Evolutionary conservation across 2,888 invertebrate genomes (phyloP).

Genomic region (Apoderus coryli): DNA sequence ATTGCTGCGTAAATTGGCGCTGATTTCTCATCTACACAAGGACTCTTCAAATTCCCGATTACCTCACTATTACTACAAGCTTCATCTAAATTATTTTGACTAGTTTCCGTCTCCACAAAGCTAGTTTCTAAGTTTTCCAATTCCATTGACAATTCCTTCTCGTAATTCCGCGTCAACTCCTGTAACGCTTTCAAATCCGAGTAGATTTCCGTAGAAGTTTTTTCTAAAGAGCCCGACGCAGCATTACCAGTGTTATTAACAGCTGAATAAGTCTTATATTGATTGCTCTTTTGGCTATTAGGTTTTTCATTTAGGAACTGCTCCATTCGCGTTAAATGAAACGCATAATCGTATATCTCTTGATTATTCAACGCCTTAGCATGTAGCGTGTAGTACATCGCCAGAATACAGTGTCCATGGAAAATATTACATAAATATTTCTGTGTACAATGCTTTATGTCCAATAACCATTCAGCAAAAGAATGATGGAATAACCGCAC

Average conservation of each 20-base stretch:
- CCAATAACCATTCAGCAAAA: conserved; percentile 87
- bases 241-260: conserved; percentile 17
- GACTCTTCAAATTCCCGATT: conserved; percentile 24
- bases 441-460: conserved; percentile 96
- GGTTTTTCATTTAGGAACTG: conserved; percentile 40
- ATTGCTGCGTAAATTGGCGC: conserved; percentile 29
- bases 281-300: conserved; percentile 31
- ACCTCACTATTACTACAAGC: conserved; percentile 19
- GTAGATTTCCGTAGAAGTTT: conserved; percentile 29
- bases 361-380: conserved; percentile 53
- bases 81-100: conserved; percentile 24
- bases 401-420: conserved; percentile 79
- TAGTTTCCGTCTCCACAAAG: conserved; percentile 26
- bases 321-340: conserved; percentile 52
- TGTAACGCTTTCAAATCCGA: conserved; percentile 29
- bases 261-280: conserved; percentile 23
- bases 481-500: conserved; percentile 82
- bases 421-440: conserved; percentile 78
- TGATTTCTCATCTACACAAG: conserved; percentile 22
- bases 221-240: conserved; percentile 25
- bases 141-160: conserved; percentile 24
- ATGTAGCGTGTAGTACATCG: conserved; percentile 66
- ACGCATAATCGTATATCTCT: conserved; percentile 60
- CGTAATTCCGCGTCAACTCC: conserved; percentile 25
- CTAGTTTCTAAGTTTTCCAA: conserved; percentile 24